Evolutionary conservation across 2,113 vertebrate genomes (phyloP), one percentile per base, ranked within the genome.

Genomic region (Ophiodon elongatus): DNA sequence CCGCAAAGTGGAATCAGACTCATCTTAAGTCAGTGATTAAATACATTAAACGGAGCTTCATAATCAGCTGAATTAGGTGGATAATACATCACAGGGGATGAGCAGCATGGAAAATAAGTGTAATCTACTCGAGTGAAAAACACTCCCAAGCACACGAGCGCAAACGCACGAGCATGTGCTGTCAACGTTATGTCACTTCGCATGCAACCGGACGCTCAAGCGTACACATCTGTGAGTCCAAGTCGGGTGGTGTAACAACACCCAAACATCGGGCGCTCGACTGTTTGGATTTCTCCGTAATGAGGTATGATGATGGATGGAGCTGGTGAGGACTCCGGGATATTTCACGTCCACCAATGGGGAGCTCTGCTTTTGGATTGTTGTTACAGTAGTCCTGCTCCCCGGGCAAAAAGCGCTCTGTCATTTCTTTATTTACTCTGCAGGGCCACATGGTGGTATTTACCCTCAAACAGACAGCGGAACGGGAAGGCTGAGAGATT

Each of bases 211-310:
- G 82, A 41, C 41, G 52, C 77, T 83, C 8, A 35, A 68, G 66
- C 43, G 23, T 35, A 70, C 89, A 94, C 93, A 93, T 91, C 84
- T 93, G 92, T 10, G 86, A 76, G 67, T 59, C 76, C 76, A 14
- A 63, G 82, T 57, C 17, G 8, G 65, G 37, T 47, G 83, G 86
- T 85, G 84, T 79, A 89, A 89, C 91, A 91, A 88, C 79, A 83
- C 62, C 87, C 88, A 89, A 90, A 91, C 90, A 87, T 23, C n/a
- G 74, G 68, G 57, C 41, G 10, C 85, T 59, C 2, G 69, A 56
- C 82, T 93, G 92, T 94, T 94, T 94, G 86, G 89, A 93, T 95
- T 93, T 91, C 91, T 91, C 64, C 62, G 0, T 85, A 92, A 92
- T 85, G 84, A 91, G 88, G 37, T 69, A 15, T 10, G 88, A 89